Base-by-base conservation (phyloP, 2,888 invertebrate species). In the Pyralis farinalis region DNA sequence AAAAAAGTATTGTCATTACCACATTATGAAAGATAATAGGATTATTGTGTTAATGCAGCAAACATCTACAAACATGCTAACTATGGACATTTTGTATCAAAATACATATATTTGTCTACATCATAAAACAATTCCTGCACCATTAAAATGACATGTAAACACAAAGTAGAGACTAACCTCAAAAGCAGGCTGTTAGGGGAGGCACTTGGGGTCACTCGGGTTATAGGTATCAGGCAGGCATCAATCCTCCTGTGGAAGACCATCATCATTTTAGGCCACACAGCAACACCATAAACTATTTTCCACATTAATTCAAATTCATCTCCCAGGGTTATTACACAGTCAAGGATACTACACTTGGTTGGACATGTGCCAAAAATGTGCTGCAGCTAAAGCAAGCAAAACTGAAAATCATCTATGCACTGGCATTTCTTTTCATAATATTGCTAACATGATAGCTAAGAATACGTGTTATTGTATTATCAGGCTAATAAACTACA, bases 201-300 rank as follows among this genome's bases (percentile, higher is more conserved):
- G 74, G 76, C 82, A 86, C 83, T 80, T 83, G 49, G 81, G 80
- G 74, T 70, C 81, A 83, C 81, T 77, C 71, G 68, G 68, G 78
- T 79, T 78, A 79, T 73, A 63, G n/a, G n/a, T n/a, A 62, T 16
- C 64, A 73, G 76, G 71, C 79, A 78, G 75, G 75, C 70, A 68
- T 87, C 88, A 87, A 86, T 75, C 66, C 53, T 75, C 86, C 88
- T 87, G 87, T 72, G 83, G 70, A 86, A 82, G 64, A 84, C 77
- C 76, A 75, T 69, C 67, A 69, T 53, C 33, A 27, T 30, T 71
- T 77, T 67, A 77, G 67, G 78, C 67, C 63, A 63, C 64, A 60
- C 65, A 60, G 65, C 68, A 70, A 62, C 63, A 68, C 63, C 54
- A 55, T 43, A 48, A 51, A n/a, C n/a, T n/a, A n/a, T n/a, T 43